phyloP scores from a whole-genome alignment of 2,888 invertebrate genomes.

The Actias luna region DNA sequence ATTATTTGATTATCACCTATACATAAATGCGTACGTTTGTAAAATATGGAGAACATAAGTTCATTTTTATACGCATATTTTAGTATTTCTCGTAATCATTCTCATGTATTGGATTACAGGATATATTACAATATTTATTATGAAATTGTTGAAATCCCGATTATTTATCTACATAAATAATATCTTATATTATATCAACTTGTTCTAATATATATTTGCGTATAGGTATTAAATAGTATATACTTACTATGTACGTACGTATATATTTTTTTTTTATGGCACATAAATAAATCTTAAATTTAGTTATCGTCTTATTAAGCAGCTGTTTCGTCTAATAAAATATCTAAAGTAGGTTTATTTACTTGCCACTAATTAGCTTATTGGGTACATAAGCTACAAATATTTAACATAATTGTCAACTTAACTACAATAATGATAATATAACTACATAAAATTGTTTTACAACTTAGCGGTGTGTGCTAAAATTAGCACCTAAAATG shows the following conservation, averaged over 20 bases:
- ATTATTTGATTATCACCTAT: too few relatives aligned
- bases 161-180: neutral
- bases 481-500: slow-evolving; percentile 13
- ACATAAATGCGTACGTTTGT: too few relatives aligned
- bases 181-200: neutral
- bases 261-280: neutral
- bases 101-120: neutral
- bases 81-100: neutral
- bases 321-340: neutral
- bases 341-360: neutral
- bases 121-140: neutral
- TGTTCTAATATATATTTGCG: too few relatives aligned
- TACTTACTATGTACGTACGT: too few relatives aligned
- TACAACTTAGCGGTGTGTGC: slow-evolving; percentile 17
- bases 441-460: slow-evolving; percentile 15
- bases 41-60: neutral
- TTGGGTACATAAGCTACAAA: slow-evolving; percentile 11
- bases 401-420: slow-evolving; percentile 12
- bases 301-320: neutral
- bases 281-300: neutral
- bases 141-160: too few relatives aligned
- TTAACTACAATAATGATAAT: slow-evolving; percentile 10
- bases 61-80: neutral
- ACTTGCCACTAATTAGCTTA: slow-evolving; percentile 8
- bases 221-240: neutral